phyloP scores from a whole-genome alignment of 2,888 invertebrate genomes.

The Halictus quadricinctus region DNA sequence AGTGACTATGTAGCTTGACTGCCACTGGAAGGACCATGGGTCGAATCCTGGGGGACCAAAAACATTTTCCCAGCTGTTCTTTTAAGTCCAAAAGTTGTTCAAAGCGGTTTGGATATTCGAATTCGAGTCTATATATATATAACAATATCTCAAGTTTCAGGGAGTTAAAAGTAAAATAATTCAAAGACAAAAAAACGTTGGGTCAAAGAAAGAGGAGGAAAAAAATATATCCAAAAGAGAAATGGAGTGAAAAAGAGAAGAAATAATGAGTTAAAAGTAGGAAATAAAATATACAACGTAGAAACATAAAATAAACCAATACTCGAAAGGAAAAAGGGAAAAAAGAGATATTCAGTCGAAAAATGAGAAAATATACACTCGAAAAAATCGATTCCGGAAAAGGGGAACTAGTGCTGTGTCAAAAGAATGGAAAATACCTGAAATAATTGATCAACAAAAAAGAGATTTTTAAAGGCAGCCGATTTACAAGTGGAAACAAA shows the following conservation, averaged over 20 bases:
- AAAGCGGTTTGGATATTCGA: not conserved
- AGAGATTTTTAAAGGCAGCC: not conserved
- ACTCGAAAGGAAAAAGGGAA: too few relatives aligned
- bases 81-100: not conserved
- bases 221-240: not conserved
- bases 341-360: too few relatives aligned
- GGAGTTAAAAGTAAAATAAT: not conserved
- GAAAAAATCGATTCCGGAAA: not conserved
- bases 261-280: not conserved
- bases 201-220: not conserved
- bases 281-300: too few relatives aligned
- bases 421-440: not conserved
- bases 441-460: not conserved
- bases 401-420: too few relatives aligned
- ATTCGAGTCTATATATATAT: not conserved
- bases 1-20: not conserved
- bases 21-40: too few relatives aligned
- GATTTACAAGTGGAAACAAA: not conserved
- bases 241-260: not conserved
- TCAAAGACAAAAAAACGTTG: not conserved
- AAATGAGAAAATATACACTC: too few relatives aligned
- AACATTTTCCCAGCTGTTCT: not conserved
- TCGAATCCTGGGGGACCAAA: not conserved
- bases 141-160: not conserved
- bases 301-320: too few relatives aligned